phyloP scores from a whole-genome alignment of 2,888 invertebrate genomes.

The Trypoxylon attenuatum region DNA sequence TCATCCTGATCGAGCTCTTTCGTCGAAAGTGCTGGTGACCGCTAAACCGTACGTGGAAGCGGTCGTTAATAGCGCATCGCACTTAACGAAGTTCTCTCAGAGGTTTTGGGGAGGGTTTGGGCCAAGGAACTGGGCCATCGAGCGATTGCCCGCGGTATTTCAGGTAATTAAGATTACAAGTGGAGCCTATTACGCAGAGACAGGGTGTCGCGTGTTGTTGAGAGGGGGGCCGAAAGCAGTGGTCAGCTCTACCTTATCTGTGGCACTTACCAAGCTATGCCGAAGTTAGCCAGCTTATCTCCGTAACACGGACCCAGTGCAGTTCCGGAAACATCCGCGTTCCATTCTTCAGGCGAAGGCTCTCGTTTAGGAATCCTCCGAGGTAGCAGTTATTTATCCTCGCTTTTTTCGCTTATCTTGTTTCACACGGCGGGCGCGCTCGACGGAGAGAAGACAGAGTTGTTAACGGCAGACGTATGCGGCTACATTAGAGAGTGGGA shows the following conservation, averaged over 20 bases:
- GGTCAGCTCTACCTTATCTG: constrained; percentile 43
- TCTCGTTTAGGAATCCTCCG: constrained; percentile 48
- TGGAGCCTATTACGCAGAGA: constrained; percentile 36
- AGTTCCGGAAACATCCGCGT: constrained; percentile 53
- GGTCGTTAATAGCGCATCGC: not conserved
- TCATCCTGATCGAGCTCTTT: too few species aligned
- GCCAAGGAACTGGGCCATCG: constrained; percentile 10
- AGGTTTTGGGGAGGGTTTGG: too few species aligned
- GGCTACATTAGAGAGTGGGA: constrained; percentile 41
- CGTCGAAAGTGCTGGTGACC: too few species aligned
- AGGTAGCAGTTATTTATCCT: constrained; percentile 49
- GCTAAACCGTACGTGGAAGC: too few species aligned
- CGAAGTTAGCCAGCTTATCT: constrained; percentile 55
- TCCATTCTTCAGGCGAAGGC: constrained; percentile 25
- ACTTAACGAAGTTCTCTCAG: constrained; percentile 25
- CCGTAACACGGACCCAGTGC: constrained; percentile 39
- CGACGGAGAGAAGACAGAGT: constrained; percentile 39
- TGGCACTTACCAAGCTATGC: constrained; percentile 58
- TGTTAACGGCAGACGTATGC: constrained; percentile 43
- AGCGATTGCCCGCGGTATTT: constrained; percentile 47
- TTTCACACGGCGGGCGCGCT: constrained; percentile 45
- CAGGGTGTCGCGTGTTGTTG: constrained; percentile 39
- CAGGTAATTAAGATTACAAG: constrained; percentile 59
- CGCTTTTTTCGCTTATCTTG: constrained; percentile 47
- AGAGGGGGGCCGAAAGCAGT: constrained; percentile 12